A percentile compares a stretch with the other conserved stretches of the same genome.
Evolutionary conservation across 2,888 invertebrate species (phyloP).

Genomic region (Amiota communis): DNA sequence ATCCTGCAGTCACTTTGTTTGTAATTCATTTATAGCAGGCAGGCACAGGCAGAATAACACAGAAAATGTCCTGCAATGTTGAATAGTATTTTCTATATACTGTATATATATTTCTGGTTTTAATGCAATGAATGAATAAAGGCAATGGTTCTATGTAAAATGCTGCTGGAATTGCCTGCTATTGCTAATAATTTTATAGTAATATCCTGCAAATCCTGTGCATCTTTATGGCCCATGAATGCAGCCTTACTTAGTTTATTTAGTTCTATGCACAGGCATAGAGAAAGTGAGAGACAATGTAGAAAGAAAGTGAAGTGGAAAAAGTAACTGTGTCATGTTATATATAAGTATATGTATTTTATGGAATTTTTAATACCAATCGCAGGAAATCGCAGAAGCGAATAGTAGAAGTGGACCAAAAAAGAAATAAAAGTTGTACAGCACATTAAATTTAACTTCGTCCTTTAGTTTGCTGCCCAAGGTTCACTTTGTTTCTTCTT

Average conservation of each 20-base stretch:
- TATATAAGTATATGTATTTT: constrained; percentile 56
- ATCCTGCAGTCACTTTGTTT: background rate
- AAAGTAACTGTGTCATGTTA: constrained; percentile 38
- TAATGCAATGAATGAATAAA: background rate
- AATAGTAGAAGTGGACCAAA: background rate
- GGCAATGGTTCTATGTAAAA: too few relatives aligned
- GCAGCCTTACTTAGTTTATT: background rate
- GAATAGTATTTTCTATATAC: background rate
- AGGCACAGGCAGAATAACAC: too few relatives aligned
- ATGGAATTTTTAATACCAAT: constrained; percentile 60
- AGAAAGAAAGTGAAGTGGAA: background rate
- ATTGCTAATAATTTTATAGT: constrained; percentile 19
- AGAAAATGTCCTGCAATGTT: too few relatives aligned
- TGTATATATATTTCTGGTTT: background rate
- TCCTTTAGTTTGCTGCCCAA: constrained; percentile 1
- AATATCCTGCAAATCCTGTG: constrained; percentile 27
- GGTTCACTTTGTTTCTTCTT: background rate
- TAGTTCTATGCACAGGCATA: background rate
- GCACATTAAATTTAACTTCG: constrained; percentile 18
- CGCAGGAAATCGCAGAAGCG: constrained; percentile 34
- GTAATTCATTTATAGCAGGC: background rate
- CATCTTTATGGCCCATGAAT: constrained; percentile 4
- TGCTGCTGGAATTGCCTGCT: background rate
- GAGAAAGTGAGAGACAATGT: background rate
- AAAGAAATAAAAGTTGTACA: constrained; percentile 15